These are phyloP conservation scores for Sorex fumeus DNA, from an alignment of 2,113 vertebrate species.

Conservation along the genomic window DNA sequence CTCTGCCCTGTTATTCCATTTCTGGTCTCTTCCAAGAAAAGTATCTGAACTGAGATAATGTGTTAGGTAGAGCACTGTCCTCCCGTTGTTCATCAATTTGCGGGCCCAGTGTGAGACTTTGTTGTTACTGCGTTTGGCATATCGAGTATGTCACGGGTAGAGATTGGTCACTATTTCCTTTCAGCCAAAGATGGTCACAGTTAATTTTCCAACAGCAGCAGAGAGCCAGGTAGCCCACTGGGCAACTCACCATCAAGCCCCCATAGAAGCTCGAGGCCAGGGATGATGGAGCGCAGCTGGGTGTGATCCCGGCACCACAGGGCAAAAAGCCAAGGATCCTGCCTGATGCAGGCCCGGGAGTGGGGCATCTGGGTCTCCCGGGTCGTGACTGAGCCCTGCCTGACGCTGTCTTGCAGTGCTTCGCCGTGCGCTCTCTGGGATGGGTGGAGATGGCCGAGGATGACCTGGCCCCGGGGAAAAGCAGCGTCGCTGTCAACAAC, in stretches of 20 bases:
- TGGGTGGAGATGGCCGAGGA: conserved; percentile 98
- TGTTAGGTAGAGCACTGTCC: no score
- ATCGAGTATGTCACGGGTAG: no score
- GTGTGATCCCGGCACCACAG: no score
- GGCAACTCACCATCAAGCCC: no score
- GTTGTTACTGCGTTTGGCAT: no score
- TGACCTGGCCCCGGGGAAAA: conserved; percentile 95
- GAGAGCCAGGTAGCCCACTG: not conserved
- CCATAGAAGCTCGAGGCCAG: no score
- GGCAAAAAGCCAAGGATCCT: no score
- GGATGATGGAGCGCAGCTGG: no score
- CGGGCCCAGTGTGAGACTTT: no score
- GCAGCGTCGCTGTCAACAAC: conserved; percentile 96
- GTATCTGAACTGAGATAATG: not conserved
- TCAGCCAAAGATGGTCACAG: not conserved
- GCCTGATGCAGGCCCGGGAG: no score
- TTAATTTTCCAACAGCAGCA: not conserved
- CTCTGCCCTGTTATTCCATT: not conserved
- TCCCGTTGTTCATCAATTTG: no score
- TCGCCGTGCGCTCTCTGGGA: conserved; percentile 96
- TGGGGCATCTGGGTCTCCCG: not conserved
- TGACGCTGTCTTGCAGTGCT: conserved; percentile 89
- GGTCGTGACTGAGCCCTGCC: not conserved
- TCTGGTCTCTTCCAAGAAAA: not conserved
- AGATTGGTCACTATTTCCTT: not conserved